phyloP scores from a whole-genome alignment of 2,113 vertebrate genomes.

The Percina caprodes region DNA sequence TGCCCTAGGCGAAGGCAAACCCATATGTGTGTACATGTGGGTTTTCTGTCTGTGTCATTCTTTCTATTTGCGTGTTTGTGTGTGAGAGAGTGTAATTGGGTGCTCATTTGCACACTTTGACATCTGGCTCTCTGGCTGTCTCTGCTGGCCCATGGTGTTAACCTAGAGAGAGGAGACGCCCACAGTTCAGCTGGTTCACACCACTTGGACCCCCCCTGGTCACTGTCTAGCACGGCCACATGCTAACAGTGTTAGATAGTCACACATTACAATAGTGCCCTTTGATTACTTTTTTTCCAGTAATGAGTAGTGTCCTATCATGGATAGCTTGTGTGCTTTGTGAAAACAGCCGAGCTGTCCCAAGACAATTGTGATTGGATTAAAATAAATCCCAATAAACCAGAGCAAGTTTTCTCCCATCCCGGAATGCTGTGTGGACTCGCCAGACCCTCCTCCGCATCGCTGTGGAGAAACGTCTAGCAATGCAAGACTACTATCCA shows the following conservation, averaged over 20 bases:
- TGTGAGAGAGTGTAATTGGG: not conserved
- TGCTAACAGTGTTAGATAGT: conserved; percentile 2
- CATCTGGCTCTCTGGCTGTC: conserved; percentile 39
- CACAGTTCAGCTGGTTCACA: conserved; percentile 28
- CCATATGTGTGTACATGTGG: conserved; percentile 3
- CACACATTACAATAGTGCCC: not conserved
- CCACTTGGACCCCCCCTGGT: conserved; percentile 15
- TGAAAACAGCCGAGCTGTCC: not conserved
- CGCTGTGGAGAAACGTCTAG: too few relatives aligned
- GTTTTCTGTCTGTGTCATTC: conserved; percentile 38
- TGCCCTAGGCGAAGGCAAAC: conserved; percentile 11
- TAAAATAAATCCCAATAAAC: too few relatives aligned
- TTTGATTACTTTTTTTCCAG: not conserved
- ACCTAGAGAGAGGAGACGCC: conserved; percentile 25
- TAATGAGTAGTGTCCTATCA: not conserved
- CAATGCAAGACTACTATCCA: too few relatives aligned
- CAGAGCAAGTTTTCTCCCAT: too few relatives aligned
- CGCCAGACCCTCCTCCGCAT: too few relatives aligned
- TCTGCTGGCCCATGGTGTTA: conserved; percentile 19
- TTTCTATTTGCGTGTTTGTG: conserved; percentile 1
- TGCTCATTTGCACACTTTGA: conserved; percentile 15
- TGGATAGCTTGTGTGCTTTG: not conserved
- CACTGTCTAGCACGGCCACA: conserved; percentile 23
- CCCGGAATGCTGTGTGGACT: too few relatives aligned
- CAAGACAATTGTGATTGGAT: too few relatives aligned